Evolutionary conservation across 2,888 invertebrate species (phyloP).

Genomic region (Venustoraphidia nigricollis): DNA sequence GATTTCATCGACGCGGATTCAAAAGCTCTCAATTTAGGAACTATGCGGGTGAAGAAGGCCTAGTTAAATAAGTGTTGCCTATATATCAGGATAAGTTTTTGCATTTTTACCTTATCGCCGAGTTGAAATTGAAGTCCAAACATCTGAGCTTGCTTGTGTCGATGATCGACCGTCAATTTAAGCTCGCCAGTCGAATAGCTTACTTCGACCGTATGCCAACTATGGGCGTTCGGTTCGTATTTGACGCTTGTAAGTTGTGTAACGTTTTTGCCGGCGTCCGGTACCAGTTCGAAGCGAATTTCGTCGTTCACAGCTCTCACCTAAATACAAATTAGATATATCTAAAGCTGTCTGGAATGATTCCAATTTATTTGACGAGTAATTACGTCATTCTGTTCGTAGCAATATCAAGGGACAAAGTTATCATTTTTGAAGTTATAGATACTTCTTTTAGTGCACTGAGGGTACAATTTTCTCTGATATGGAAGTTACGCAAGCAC

Average conservation of each 20-base stretch:
- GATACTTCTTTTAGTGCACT: no score
- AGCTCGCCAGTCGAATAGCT: slow-evolving; percentile 61
- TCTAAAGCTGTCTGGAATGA: no score
- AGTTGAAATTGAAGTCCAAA: slow-evolving; percentile 23
- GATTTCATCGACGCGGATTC: no score
- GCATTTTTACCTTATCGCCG: slow-evolving; percentile 25
- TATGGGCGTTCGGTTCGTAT: slow-evolving; percentile 55
- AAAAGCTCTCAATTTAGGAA: background rate
- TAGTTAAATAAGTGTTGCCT: no score
- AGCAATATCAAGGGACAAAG: no score
- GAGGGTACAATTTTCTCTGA: no score
- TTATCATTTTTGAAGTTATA: no score
- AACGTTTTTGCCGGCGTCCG: slow-evolving; percentile 58
- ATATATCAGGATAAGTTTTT: background rate
- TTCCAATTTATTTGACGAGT: no score
- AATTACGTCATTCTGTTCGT: no score
- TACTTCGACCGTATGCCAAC: slow-evolving; percentile 72
- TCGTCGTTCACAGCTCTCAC: slow-evolving; percentile 69
- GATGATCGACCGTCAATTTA: slow-evolving; percentile 58
- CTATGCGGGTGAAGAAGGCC: no score
- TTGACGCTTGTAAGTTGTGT: slow-evolving; percentile 68
- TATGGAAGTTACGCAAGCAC: no score
- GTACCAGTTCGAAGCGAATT: slow-evolving; percentile 66
- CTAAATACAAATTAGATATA: no score
- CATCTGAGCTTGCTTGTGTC: slow-evolving; percentile 41